These are phyloP conservation scores for Lonchura striata DNA, from an alignment of 2,113 vertebrate genomes.

Conservation along the genomic window DNA sequence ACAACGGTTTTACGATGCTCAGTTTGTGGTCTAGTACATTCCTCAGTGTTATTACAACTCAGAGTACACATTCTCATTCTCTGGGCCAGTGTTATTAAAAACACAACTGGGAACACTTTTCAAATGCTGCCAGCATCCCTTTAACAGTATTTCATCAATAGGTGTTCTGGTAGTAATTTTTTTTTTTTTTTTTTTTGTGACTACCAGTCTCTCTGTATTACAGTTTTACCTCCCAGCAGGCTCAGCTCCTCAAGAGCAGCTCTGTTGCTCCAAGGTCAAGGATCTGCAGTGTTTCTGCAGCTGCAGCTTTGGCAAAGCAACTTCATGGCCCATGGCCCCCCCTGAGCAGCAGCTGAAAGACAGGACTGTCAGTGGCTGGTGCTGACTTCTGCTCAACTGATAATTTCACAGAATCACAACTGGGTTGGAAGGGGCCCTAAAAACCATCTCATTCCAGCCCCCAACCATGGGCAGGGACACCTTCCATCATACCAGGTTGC, in stretches of 20 bases:
- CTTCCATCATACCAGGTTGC: background rate
- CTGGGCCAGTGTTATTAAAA: constrained; percentile 13
- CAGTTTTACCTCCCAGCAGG: background rate
- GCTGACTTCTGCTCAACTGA: background rate
- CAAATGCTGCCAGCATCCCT: background rate
- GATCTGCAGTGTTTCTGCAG: background rate
- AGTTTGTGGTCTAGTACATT: constrained; percentile 35
- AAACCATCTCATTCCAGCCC: background rate
- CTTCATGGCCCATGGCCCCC: fast-evolving
- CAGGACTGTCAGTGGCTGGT: background rate
- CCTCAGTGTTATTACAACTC: constrained; percentile 40
- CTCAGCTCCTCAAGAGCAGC: background rate
- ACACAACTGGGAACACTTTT: background rate
- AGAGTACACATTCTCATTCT: constrained; percentile 43
- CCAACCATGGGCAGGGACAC: too few species aligned
- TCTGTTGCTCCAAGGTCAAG: fast-evolving
- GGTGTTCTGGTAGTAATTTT: background rate
- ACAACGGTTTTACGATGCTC: constrained; percentile 50
- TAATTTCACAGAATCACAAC: background rate
- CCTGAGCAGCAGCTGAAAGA: background rate
- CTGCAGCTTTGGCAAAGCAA: background rate
- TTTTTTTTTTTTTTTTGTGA: background rate
- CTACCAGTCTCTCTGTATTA: background rate
- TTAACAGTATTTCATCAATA: constrained; percentile 17
- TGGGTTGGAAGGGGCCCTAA: background rate